Evolutionary conservation across 1,140 invertebrate species (phyloP), one percentile per base, ranked within the genome.

Genomic region (Drosophila varians): DNA sequence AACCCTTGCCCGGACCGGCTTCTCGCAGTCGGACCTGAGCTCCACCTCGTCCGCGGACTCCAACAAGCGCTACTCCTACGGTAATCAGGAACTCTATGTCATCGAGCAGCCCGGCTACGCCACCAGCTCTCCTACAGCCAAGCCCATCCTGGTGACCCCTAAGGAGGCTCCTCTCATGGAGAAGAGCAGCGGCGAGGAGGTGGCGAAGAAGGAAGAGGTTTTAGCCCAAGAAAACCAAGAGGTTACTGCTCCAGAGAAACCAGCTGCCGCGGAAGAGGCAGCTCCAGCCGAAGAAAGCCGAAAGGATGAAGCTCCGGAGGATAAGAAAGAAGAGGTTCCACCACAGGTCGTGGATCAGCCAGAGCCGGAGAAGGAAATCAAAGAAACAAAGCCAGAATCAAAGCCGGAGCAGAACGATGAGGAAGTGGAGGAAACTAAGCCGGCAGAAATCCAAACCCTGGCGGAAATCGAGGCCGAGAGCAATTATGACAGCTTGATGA

Each of bases 21-120:
- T 96, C 3, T 95, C 95, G 7, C 95, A 96, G 76, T 96, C 95
- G 1, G 95, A 95, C 74, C 92, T 95, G 0, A 96, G 95, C 55
- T 93, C 95, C 74, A 94, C 94, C 3, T 95, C 94, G 4, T 93
- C 93, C 23, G 93, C 92, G 7, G 94, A 94, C 12, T 93, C 93
- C 36, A 95, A 95, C 88, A 94, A 94, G 8, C 94, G 94, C 65
- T 96, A 96, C 77, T 93, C 94, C 36, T 96, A 96, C 77, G 94
- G 95, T 40, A 96, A 95, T 82, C 95, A 96, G 90, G 91, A 95
- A 62, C 94, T 95, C n/a, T 96, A 96, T 82, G 94, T 95, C 53
- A 93, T 94, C 60, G 94, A 94, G 19, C 93, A 93, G 47, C 94
- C 94, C 51, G 94, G 94, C 21, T 95, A 95, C 87, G 93, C 49